A percentile compares a stretch with the other conserved stretches of the same genome.
Conservation (phyloP, 2,113 vertebrate genomes). For the Loxodonta africana region DNA sequence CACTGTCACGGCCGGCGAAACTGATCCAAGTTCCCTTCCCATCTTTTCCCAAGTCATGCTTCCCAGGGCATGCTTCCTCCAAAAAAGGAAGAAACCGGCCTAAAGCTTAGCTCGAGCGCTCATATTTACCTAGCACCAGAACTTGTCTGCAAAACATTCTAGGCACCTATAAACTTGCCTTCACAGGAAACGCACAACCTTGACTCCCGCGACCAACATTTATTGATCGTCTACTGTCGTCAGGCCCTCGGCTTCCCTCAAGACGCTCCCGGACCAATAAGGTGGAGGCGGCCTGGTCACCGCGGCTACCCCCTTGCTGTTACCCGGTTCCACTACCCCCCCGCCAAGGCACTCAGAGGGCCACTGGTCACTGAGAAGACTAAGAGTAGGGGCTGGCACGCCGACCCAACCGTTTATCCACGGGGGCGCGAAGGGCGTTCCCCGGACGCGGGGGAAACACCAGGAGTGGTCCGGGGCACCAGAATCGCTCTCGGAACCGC, state of each 20-base stretch:
- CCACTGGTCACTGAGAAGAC: neutral
- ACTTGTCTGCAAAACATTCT: conserved; percentile 46
- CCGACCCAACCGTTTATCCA: neutral
- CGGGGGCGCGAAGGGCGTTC: neutral
- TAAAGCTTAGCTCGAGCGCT: neutral
- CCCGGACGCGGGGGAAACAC: neutral
- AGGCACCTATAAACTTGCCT: neutral
- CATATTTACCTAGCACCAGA: conserved; percentile 41
- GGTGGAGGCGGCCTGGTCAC: conserved; percentile 67
- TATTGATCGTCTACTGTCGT: neutral
- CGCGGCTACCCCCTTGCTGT: neutral
- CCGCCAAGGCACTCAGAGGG: neutral
- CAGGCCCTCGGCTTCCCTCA: neutral
- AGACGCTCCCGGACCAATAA: neutral
- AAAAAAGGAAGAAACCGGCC: conserved; percentile 79
- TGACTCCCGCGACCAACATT: neutral
- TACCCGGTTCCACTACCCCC: neutral
- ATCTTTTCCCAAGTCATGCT: conserved; percentile 53
- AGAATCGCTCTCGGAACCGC: neutral
- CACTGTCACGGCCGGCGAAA: conserved; percentile 11
- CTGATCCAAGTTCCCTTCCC: conserved; percentile 34
- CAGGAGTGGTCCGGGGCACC: neutral
- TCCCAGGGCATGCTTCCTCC: conserved; percentile 74
- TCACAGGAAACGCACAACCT: neutral
- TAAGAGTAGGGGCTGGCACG: neutral